A percentile compares a stretch with the other conserved stretches of the same genome.
Conservation (phyloP, 2,888 invertebrate species). For the Standfussiana lucernea region DNA sequence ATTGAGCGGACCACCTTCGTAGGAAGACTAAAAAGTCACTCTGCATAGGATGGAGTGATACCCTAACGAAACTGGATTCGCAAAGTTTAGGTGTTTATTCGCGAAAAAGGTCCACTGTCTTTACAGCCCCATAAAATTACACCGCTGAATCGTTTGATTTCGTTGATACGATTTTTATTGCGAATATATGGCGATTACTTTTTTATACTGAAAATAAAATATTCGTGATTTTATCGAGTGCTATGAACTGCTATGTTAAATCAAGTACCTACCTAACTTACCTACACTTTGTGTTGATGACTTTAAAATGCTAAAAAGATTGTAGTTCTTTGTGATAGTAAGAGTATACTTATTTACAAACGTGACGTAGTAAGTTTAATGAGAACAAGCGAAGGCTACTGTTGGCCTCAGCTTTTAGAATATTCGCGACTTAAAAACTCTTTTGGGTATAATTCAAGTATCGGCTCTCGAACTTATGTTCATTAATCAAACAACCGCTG, state of each 20-base stretch:
- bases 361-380: conserved; percentile 79
- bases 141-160: conserved; percentile 81
- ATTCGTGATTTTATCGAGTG: conserved; percentile 49
- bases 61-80: conserved; percentile 46
- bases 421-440: conserved; percentile 85
- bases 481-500: conserved; percentile 81
- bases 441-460: conserved; percentile 80
- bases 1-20: too few relatives aligned
- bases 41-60: too few relatives aligned
- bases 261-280: not conserved
- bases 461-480: conserved; percentile 83
- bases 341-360: conserved; percentile 70
- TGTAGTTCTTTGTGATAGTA: conserved; percentile 52
- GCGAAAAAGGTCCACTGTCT: conserved; percentile 75
- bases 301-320: conserved; percentile 34
- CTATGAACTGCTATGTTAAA: conserved; percentile 6
- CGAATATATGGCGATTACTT: conserved; percentile 76
- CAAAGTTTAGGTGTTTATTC: conserved; percentile 65
- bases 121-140: conserved; percentile 83
- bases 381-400: conserved; percentile 74
- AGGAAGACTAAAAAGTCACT: too few relatives aligned
- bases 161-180: conserved; percentile 80
- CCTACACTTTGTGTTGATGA: conserved; percentile 1
- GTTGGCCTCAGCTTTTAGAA: conserved; percentile 77
- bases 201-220: conserved; percentile 70